These are phyloP conservation scores for Hippocampus mohnikei DNA, from an alignment of 2,113 vertebrate genomes.

Conservation along the genomic window DNA sequence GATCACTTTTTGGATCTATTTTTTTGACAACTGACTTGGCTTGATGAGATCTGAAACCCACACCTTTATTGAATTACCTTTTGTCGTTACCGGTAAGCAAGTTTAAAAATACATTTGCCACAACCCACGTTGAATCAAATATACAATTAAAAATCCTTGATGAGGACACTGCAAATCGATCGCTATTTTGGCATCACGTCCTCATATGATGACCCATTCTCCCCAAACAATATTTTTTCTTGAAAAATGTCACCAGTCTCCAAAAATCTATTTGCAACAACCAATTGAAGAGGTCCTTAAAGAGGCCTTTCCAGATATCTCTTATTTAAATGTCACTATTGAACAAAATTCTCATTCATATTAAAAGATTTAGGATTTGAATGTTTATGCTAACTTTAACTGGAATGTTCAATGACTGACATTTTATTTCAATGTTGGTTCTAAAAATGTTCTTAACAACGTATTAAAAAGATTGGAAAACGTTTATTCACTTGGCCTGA, in stretches of 20 bases:
- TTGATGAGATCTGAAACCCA: no score
- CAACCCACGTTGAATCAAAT: no score
- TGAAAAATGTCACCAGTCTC: neutral
- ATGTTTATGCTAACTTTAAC: neutral
- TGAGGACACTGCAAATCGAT: no score
- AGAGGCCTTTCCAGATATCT: neutral
- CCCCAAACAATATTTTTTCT: neutral
- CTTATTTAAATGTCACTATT: neutral
- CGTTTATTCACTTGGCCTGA: constrained; percentile 33
- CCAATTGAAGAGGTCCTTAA: no score
- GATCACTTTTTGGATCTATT: no score
- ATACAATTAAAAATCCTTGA: no score
- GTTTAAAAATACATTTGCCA: no score
- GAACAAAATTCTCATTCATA: neutral
- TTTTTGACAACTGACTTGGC: no score
- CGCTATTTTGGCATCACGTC: no score
- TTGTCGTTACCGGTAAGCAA: no score
- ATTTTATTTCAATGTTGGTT: neutral
- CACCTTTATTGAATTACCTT: no score
- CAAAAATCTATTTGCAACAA: neutral
- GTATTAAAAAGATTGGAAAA: constrained; percentile 18
- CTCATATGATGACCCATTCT: no score
- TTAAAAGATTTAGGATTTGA: neutral
- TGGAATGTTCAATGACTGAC: constrained; percentile 4
- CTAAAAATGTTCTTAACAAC: neutral